These are phyloP conservation scores for Ictalurus furcatus DNA, from an alignment of 2,113 vertebrate genomes.

Conservation along the genomic window DNA sequence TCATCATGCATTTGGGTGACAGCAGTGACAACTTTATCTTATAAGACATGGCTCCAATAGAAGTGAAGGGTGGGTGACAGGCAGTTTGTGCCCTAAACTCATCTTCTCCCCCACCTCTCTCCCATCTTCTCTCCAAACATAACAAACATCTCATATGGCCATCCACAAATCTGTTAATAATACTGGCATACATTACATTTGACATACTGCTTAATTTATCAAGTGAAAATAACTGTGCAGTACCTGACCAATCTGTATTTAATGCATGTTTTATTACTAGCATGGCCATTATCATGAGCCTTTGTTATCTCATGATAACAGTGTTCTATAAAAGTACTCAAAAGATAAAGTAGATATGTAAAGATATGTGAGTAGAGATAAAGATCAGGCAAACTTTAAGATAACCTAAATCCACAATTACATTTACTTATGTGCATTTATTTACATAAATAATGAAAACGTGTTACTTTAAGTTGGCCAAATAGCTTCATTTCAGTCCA, in stretches of 20 bases:
- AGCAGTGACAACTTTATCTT: conserved; percentile 63
- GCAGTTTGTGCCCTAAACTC: conserved; percentile 33
- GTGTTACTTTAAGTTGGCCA: background rate
- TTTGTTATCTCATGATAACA: conserved; percentile 3
- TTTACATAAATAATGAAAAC: background rate
- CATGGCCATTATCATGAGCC: background rate
- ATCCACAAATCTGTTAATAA: conserved; percentile 7
- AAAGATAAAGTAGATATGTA: background rate
- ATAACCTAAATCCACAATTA: too few relatives aligned
- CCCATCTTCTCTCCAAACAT: conserved; percentile 13
- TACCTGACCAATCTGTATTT: background rate
- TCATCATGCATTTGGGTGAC: conserved; percentile 72
- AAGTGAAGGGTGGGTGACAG: conserved; percentile 45
- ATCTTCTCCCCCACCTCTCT: conserved; percentile 15
- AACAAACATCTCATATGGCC: conserved; percentile 17
- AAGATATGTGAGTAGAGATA: background rate
- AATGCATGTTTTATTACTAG: background rate
- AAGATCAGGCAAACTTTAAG: background rate
- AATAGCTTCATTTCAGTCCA: background rate
- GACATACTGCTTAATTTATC: background rate
- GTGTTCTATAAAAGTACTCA: background rate
- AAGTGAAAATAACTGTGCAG: conserved; percentile 9
- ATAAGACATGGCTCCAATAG: conserved; percentile 60
- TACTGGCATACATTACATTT: background rate
- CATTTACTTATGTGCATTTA: background rate